Evolutionary conservation across 2,888 invertebrate species (phyloP).

Genomic region (Eristalis intricaria): DNA sequence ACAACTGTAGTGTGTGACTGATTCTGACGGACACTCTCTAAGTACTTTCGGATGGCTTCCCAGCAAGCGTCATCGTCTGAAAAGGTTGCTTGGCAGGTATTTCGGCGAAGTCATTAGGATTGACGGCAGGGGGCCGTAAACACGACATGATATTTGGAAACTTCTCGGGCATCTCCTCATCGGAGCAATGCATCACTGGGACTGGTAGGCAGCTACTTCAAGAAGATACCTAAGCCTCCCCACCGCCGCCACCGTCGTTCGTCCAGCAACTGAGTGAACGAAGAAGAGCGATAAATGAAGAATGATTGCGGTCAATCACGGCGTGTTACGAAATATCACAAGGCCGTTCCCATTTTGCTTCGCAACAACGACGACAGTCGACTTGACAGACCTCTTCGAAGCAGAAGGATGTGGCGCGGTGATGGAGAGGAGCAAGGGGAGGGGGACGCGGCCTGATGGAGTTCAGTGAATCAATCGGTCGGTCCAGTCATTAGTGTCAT

Average conservation of each 20-base stretch:
- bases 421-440: not conserved
- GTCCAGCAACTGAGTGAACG: not conserved
- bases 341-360: constrained; percentile 59
- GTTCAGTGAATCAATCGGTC: not conserved
- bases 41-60: constrained; percentile 40
- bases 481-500: constrained; percentile 59
- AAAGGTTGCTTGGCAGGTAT: constrained; percentile 36
- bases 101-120: constrained; percentile 59
- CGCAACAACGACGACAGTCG: constrained; percentile 9
- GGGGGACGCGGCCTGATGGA: not conserved
- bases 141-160: constrained; percentile 48
- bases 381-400: not conserved
- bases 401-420: not conserved
- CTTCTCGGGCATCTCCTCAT: constrained; percentile 2
- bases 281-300: constrained; percentile 52
- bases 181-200: constrained; percentile 28
- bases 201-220: not conserved
- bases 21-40: constrained; percentile 51
- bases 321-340: constrained; percentile 63
- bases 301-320: constrained; percentile 62
- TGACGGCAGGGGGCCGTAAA: constrained; percentile 55
- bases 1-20: constrained; percentile 3
- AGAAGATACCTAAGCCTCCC: not conserved
- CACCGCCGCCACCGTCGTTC: not conserved
- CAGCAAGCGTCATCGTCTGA: not conserved